Percentiles rank a stretch among this genome's conserved stretches.
phyloP scores from a whole-genome alignment of 2,888 invertebrate species.

The Horisme vitalbata region DNA sequence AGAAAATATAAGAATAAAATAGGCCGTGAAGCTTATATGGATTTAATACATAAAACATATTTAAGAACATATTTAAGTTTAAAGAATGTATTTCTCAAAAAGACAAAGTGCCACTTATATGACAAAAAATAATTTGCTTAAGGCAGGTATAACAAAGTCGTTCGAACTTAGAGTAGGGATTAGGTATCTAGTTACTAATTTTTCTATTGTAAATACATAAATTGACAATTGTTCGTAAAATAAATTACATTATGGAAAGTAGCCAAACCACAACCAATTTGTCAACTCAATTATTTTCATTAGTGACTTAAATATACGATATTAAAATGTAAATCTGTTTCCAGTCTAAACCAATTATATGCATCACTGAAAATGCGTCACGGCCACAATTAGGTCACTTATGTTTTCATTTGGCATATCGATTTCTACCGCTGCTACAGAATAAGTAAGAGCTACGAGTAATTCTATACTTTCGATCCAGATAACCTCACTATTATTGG shows the following conservation, averaged over 20 bases:
- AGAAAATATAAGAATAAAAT: no score
- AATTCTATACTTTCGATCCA: slow-evolving; percentile 13
- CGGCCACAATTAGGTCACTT: slow-evolving; percentile 30
- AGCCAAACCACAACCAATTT: slow-evolving; percentile 19
- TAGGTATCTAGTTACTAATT: no score
- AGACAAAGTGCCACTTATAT: no score
- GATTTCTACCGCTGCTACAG: slow-evolving; percentile 24
- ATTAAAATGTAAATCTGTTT: neutral
- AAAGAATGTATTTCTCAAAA: no score
- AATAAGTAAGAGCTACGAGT: slow-evolving; percentile 5
- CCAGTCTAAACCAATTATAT: slow-evolving; percentile 3
- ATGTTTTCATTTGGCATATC: slow-evolving; percentile 31
- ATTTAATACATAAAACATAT: no score
- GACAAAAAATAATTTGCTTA: no score
- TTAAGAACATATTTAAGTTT: no score
- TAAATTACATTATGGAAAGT: neutral
- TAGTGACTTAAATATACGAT: neutral
- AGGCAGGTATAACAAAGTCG: no score
- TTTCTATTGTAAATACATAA: no score
- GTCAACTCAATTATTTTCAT: slow-evolving; percentile 10
- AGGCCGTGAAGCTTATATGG: no score
- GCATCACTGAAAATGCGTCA: slow-evolving; percentile 21
- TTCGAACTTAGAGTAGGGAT: no score
- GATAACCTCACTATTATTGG: slow-evolving; percentile 2
- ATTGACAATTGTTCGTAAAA: no score